Evolutionary conservation across 2,113 vertebrate genomes (phyloP).

Genomic region (Forbesichthys agassizii): DNA sequence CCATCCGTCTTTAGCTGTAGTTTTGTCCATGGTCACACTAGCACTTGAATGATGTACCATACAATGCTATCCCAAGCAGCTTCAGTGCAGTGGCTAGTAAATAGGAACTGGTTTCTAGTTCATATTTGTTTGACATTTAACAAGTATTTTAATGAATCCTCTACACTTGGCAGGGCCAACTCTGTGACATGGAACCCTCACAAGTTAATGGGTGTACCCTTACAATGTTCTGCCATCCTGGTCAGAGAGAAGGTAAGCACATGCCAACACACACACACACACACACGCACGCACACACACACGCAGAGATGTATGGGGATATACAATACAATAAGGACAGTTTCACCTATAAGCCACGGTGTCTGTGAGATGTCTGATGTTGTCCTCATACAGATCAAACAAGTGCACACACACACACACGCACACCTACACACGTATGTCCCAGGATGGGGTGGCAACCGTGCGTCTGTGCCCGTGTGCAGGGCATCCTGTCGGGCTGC

Average conservation of each 20-base stretch:
- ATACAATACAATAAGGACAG: neutral
- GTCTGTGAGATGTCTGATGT: neutral
- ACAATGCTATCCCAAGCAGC: too few relatives aligned
- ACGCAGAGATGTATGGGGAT: neutral
- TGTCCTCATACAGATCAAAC: neutral
- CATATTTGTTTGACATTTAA: too few relatives aligned
- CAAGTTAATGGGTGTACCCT: slow-evolving; percentile 98
- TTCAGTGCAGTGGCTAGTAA: too few relatives aligned
- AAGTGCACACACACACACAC: slow-evolving; percentile 11
- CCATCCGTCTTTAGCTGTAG: slow-evolving; percentile 71
- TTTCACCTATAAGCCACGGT: neutral
- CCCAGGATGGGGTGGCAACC: neutral
- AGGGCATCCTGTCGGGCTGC: slow-evolving; percentile 94
- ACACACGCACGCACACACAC: slow-evolving; percentile 4
- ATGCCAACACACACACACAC: slow-evolving; percentile 9
- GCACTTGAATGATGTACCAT: too few relatives aligned
- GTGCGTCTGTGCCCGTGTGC: neutral
- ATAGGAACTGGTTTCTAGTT: too few relatives aligned
- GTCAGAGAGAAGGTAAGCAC: slow-evolving; percentile 90
- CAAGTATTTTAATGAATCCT: neutral
- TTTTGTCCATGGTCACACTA: neutral
- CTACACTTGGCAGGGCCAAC: slow-evolving; percentile 83
- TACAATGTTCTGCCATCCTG: slow-evolving; percentile 97
- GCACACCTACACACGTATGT: neutral
- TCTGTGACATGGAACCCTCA: slow-evolving; percentile 99